Evolutionary conservation across 2,113 vertebrate species (phyloP), one percentile per base, ranked within the genome.

Genomic region (Nematolebias whitei): DNA sequence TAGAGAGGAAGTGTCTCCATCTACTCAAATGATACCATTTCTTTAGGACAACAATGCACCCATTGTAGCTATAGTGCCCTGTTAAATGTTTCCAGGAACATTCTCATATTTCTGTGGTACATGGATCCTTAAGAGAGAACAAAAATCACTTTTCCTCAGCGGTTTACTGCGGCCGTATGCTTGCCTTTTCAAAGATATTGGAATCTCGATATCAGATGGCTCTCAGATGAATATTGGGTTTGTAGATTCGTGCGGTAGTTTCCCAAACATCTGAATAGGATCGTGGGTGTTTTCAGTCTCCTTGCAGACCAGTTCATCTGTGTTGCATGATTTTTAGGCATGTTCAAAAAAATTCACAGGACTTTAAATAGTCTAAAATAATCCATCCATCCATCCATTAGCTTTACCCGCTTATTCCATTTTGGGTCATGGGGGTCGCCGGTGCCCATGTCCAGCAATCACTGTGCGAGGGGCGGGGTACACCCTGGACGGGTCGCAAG

Each of bases 1-100:
- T 50, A 23, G 57, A 45, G 44, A 73, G 12, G 15, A 11, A 15
- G 11, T 20, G 4, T 49, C 11, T 65, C 29, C 35, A 50, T 62
- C 58, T 53, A 32, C 48, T 57, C 14, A 13, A 6, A 16, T 3
- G 13, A 38, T 22, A 4, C 24, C 57, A 19, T 59, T 18, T 49
- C 58, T 14, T 20, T 41, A 10, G 63, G 14, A 66, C 19, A 0
- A 24, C 5, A 22, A 4, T 48, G 63, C 45, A 45, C 29, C 44
- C 67, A 11, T 22, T n/a, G 10, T 13, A 58, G 48, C 45, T 47
- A 22, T 2, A 65, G 32, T 16, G 19, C 40, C 47, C 44, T 15
- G 18, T 54, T 44, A 43, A 19, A 40, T 19, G 22, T 32, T 66
- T 65, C 45, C 2, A 64, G 22, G 19, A 1, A 58, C 29, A 49